These are phyloP conservation scores for Caenorhabditis panamensis DNA, from an alignment of 2,888 invertebrate genomes.

Conservation along the genomic window DNA sequence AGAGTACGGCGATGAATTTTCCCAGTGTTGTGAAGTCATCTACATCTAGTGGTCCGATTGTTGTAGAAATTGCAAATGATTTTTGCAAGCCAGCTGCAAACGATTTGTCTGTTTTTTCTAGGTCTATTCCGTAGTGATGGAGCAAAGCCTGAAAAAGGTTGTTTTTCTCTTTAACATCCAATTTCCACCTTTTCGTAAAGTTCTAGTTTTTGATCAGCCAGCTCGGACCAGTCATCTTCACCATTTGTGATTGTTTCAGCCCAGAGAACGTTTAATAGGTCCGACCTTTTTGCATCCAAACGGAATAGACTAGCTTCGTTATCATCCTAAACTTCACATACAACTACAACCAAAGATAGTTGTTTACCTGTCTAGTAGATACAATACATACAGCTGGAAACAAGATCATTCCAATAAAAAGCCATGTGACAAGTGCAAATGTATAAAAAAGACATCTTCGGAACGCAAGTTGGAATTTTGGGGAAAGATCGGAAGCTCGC, in stretches of 20 bases:
- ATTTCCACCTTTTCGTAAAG: conserved; percentile 74
- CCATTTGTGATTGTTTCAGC: conserved; percentile 77
- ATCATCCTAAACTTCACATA: conserved; percentile 39
- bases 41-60: conserved; percentile 77
- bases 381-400: conserved; percentile 62
- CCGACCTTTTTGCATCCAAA: conserved; percentile 77
- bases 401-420: conserved; percentile 72
- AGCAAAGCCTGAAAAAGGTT: conserved; percentile 52
- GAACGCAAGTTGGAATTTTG: conserved; percentile 77
- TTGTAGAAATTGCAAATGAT: conserved; percentile 74
- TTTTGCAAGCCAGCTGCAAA: conserved; percentile 71
- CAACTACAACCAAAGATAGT: background rate
- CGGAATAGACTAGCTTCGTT: conserved; percentile 57
- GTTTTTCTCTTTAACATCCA: background rate
- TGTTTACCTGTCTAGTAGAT: conserved; percentile 45
- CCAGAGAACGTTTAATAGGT: conserved; percentile 78
- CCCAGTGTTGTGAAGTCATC: conserved; percentile 72
- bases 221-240: conserved; percentile 78
- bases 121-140: conserved; percentile 51
- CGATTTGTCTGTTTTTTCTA: conserved; percentile 59
- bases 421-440: conserved; percentile 70
- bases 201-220: conserved; percentile 79
- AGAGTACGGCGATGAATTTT: conserved; percentile 76
- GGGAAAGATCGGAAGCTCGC: conserved; percentile 66
- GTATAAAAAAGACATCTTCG: conserved; percentile 75